Evolutionary conservation across 2,888 invertebrate species (phyloP), one percentile per base, ranked within the genome.

Genomic region (Archaeoteleia sp.): DNA sequence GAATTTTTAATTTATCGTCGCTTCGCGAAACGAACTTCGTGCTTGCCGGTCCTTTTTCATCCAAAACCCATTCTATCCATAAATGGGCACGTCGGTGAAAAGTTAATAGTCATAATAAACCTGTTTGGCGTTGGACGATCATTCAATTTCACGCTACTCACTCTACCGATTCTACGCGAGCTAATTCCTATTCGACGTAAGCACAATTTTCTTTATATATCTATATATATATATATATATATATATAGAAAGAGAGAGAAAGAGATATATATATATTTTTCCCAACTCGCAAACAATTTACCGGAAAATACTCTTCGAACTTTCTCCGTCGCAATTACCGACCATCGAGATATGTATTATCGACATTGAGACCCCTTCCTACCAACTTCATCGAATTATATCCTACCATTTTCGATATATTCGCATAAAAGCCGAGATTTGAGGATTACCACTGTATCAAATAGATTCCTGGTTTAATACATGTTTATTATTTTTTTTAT

Each of bases 91-190:
- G 62, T 32, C 48, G 67, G 62, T 68, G 67, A 68, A 68, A 68
- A 68, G 67, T 62, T 68, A 58, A 68, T 68, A 62, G 67, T 68
- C 67, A 62, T 68, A 62, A 68, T 68, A 62, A 68, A 68, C 67
- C 67, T 68, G 67, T 68, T 68, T 68, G 58, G 67, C 67, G 57
- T 53, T 57, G 53, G 67, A 61, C 55, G 67, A 67, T 57, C 67
- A 57, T 62, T 67, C 62, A 67, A 67, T 67, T 67, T 67, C 67
- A 67, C 67, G 67, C 67, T 62, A 62, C 67, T 62, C 62, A 67
- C 54, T 49, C 54, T 37, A 45, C 43, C 60, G 61, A 61, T 60
- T 67, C 58, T 32, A 23, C 67, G 61, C 61, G 37, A 61, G 55
- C 55, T 39, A 51, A 39, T 61, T 62, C 46, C 40, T 45, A 62